Evolutionary conservation across 2,113 vertebrate genomes (phyloP).

Genomic region (Cynocephalus volans): DNA sequence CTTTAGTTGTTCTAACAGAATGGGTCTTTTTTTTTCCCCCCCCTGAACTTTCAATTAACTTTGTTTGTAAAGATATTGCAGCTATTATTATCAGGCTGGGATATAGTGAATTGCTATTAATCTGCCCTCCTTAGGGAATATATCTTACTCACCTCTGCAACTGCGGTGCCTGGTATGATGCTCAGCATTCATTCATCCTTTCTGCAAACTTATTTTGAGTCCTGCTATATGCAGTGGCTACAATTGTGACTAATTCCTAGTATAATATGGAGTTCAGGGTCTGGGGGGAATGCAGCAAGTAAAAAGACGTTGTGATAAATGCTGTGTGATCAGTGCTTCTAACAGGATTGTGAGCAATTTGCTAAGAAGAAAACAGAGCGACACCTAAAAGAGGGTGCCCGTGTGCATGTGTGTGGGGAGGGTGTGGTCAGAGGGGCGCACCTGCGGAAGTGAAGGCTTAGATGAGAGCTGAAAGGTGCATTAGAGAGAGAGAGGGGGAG

Average conservation of each 20-base stretch:
- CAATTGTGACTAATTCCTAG: not conserved
- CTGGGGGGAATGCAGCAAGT: not conserved
- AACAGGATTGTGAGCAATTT: not conserved
- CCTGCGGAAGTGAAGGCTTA: not conserved
- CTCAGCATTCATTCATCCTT: not conserved
- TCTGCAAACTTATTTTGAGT: not conserved
- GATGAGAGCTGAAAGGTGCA: slow-evolving; percentile 7
- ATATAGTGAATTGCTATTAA: not conserved
- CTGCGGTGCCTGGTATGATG: not conserved
- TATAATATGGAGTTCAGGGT: not conserved
- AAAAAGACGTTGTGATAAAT: not conserved
- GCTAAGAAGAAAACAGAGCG: not conserved
- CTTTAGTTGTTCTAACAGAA: not conserved
- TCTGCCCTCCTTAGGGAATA: not conserved
- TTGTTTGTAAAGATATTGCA: not conserved
- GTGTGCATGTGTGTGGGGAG: too few relatives aligned
- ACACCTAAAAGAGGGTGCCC: not conserved
- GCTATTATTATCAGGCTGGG: not conserved
- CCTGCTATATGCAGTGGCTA: not conserved
- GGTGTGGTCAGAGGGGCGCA: too few relatives aligned
- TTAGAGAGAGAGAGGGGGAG: not conserved
- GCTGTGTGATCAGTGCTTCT: not conserved
- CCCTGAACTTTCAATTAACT: not conserved
- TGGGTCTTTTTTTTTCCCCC: not conserved
- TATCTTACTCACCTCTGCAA: not conserved